Evolutionary conservation across 2,113 vertebrate species (phyloP).

Genomic region (Phaetusa simplex): DNA sequence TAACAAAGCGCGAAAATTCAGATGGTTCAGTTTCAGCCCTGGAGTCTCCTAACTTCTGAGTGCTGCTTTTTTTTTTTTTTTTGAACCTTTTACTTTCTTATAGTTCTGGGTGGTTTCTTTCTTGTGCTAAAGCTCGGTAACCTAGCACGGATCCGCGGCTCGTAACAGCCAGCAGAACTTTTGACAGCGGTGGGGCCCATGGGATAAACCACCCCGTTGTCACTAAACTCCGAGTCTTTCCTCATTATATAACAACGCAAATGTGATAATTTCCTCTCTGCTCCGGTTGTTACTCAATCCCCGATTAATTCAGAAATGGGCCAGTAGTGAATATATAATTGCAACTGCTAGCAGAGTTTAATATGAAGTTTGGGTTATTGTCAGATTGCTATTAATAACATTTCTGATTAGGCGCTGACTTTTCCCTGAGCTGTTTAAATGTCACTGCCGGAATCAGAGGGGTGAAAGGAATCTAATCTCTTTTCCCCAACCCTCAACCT

Average conservation of each 20-base stretch:
- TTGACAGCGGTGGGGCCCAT: background rate
- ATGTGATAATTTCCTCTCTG: slow-evolving; percentile 43
- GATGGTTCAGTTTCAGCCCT: background rate
- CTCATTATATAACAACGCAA: slow-evolving; percentile 33
- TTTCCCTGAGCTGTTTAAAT: slow-evolving; percentile 20
- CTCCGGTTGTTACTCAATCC: slow-evolving; percentile 51
- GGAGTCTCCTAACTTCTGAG: background rate
- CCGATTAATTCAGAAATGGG: slow-evolving; percentile 45
- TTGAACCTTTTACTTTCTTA: background rate
- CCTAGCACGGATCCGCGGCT: background rate
- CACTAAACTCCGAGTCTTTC: background rate
- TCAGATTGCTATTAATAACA: slow-evolving; percentile 20
- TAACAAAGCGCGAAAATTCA: background rate
- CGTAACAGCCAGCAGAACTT: background rate
- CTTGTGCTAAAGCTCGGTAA: background rate
- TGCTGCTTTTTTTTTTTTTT: background rate
- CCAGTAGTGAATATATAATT: slow-evolving; percentile 35
- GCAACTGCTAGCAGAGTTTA: slow-evolving; percentile 2
- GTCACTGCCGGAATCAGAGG: background rate
- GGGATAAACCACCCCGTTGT: background rate
- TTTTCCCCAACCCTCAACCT: background rate
- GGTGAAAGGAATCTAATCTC: slow-evolving; percentile 16
- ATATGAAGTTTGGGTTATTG: slow-evolving; percentile 47
- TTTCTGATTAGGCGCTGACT: slow-evolving; percentile 3
- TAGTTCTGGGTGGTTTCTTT: background rate